Base-by-base conservation (phyloP, 2,113 vertebrate genomes). In the Datnioides undecimradiatus region DNA sequence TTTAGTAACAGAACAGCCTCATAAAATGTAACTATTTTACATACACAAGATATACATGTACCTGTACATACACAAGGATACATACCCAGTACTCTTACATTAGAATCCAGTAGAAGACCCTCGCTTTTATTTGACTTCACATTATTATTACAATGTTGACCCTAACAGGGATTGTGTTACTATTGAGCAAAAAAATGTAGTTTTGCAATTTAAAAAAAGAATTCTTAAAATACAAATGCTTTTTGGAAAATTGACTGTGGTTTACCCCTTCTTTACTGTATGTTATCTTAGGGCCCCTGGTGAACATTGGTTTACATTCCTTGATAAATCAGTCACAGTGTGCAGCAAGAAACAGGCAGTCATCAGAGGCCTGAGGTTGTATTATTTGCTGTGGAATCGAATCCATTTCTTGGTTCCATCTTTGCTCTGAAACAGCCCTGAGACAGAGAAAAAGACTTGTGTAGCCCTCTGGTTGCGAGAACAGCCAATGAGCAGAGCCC, bases 401-500 rank as follows among this genome's bases (percentile, higher is more conserved):
- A 87, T 88, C 63, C 76, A 88, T 86, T 87, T 84, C 80, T 83
- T 83, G 34, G 75, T 60, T 65, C 80, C 70, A 78, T 87, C 76
- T 85, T 88, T 86, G 84, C 55, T 58, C 59, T 45, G 60, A 69
- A 87, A 86, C 54, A 86, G 72, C 73, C 67, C 49, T 54, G 73
- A 67, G 71, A 88, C 68, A 17, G 51, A 67, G 74, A 64, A 64
- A 72, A 80, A 79, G 67, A 55, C 79, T 82, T 73, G 65, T 85
- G 83, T 74, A 85, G 80, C 76, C 78, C 83, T 52, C 54, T 23
- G 87, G 84, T 92, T 83, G 80, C 48, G 43, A 87, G 80, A 84
- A 87, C 63, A 83, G 81, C 83, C 90, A 90, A 90, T 78, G 88
- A 93, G 73, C 87, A 83, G 90, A 83, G 80, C 74, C 88, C 91